Percentiles rank a stretch among this genome's conserved stretches.
phyloP scores from a whole-genome alignment of 1,140 invertebrate genomes.

The Anastrepha obliqua region DNA sequence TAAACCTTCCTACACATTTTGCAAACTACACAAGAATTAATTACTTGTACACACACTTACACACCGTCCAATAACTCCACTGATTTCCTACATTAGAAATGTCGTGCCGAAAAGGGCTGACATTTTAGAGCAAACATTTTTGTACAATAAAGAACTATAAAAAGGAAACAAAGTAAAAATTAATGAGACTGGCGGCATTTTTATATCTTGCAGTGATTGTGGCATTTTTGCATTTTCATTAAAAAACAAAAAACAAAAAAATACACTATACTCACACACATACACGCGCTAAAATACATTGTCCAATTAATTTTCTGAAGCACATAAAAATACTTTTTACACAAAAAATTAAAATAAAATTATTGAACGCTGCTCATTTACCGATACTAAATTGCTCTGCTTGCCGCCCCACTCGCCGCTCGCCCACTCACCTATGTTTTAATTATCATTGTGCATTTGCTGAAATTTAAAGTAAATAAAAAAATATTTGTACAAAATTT shows the following conservation, averaged over 20 bases:
- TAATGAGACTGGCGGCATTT: constrained; percentile 29
- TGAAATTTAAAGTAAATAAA: constrained; percentile 37
- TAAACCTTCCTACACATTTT: background rate
- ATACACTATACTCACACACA: background rate
- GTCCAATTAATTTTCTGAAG: background rate
- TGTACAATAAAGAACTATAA: no score
- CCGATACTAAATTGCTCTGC: constrained; percentile 39
- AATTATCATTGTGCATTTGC: constrained; percentile 31
- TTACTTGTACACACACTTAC: background rate
- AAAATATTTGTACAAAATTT: constrained; percentile 43
- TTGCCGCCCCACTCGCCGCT: constrained; percentile 38
- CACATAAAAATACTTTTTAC: constrained; percentile 13
- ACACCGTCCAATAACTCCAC: background rate
- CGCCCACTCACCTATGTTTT: background rate
- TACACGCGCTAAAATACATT: constrained; percentile 35
- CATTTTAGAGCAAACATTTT: no score
- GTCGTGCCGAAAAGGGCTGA: no score
- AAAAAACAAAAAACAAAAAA: background rate
- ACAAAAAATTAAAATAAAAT: background rate
- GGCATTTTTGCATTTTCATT: constrained; percentile 41
- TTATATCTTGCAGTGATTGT: constrained; percentile 25
- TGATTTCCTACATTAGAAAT: background rate
- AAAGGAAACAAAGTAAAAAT: background rate
- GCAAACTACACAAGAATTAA: background rate
- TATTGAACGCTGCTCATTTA: constrained; percentile 5